Base-by-base conservation (phyloP, 2,888 invertebrate genomes). In the Galeopsomyia nigrocyanea region DNA sequence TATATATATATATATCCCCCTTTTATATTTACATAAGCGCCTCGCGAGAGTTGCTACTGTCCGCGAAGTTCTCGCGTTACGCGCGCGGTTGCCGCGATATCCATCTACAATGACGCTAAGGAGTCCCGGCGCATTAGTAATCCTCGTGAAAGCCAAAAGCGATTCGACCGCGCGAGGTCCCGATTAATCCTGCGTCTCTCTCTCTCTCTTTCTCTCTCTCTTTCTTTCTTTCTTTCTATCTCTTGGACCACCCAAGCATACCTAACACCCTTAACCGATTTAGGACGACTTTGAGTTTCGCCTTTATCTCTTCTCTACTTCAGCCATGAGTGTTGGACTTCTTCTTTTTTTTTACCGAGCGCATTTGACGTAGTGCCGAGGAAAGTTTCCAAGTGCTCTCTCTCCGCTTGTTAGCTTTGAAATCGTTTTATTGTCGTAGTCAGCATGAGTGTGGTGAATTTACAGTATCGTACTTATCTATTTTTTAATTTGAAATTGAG, bases 161-260 rank as follows among this genome's bases (percentile, higher is more conserved):
- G 57, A 71, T 74, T 76, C 77, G 75, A 76, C 81, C 82, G 82
- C 82, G 80, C 79, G 79, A 74, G 79, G 76, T 77, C 82, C 83
- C 82, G 85, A 86, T 86, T 85, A 86, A 85, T 85, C 84, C 85
- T 83, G 74, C 72, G 78, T 26, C 50, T 3, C 53, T 5, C 19
- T 10, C 39, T 10, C 5, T 39, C 10, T 80, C 81, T n/a, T n/a
- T n/a, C n/a, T 26, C 50, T 3, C 53, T 5, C 19, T 10, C 39
- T 10, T 1, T 39, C 10, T 80, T 81, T 26, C 50, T 3, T n/a
- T 5, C 19, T 10, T 7, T 10, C 5, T 39, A 1, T 80, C 81
- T 79, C 80, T 39, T 76, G 73, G 86, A 86, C 86, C 86, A 86
- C 86, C 85, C 86, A 85, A 78, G 83, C 80, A 80, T 81, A 79